Percentiles rank a stretch among this genome's conserved stretches.
Evolutionary conservation across 2,113 vertebrate genomes (phyloP).

Genomic region (Callipepla squamata): DNA sequence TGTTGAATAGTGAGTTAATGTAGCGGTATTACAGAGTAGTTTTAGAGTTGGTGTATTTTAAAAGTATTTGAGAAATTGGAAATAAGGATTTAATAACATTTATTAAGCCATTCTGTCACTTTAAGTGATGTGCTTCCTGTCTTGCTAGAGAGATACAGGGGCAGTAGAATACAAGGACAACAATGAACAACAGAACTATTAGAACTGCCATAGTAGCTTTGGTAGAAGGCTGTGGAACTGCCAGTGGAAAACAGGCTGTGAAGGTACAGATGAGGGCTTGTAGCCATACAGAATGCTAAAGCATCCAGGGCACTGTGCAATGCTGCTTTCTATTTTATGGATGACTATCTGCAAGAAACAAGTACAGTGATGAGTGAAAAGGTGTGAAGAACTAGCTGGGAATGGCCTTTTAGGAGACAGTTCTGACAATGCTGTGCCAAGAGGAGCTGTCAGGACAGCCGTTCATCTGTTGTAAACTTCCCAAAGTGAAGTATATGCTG

Average conservation of each 20-base stretch:
- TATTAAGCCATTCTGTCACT: neutral
- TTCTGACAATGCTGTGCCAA: neutral
- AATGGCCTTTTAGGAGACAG: neutral
- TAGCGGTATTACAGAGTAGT: neutral
- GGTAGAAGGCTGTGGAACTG: neutral
- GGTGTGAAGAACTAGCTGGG: neutral
- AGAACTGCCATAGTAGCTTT: neutral
- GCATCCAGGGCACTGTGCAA: neutral
- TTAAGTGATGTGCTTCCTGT: neutral
- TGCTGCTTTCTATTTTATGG: neutral
- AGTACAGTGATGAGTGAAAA: neutral
- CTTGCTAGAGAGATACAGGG: neutral
- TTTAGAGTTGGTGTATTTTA: neutral
- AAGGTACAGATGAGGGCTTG: neutral
- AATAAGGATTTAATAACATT: neutral
- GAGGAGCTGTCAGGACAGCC: neutral
- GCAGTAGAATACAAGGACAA: neutral
- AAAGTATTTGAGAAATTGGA: neutral
- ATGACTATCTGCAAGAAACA: neutral
- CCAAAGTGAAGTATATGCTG: neutral
- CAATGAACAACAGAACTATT: too few species aligned
- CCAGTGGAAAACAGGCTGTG: neutral
- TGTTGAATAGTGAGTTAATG: neutral
- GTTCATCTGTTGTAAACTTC: neutral
- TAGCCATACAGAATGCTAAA: neutral